phyloP scores from a whole-genome alignment of 2,113 vertebrate species.

The Hydrolagus affinis region DNA sequence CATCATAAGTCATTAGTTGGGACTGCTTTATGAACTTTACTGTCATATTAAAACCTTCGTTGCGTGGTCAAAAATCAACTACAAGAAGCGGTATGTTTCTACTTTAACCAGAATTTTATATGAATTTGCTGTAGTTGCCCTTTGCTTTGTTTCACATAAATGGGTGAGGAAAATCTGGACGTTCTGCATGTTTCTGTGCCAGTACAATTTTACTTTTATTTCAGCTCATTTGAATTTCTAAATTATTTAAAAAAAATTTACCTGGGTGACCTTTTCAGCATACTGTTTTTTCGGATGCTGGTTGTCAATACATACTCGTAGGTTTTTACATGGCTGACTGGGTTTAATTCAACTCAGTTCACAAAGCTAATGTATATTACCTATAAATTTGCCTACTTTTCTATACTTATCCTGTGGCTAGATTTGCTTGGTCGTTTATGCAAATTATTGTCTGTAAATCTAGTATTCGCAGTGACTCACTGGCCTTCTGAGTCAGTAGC shows the following conservation, averaged over 20 bases:
- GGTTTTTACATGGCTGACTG: too few species aligned
- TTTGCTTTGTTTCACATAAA: constrained; percentile 35
- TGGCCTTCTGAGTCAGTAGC: background rate
- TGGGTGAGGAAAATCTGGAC: constrained; percentile 7
- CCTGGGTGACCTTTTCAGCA: background rate
- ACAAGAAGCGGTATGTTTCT: constrained; percentile 91
- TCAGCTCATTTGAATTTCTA: background rate
- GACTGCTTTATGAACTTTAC: constrained; percentile 91
- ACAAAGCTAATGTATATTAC: background rate
- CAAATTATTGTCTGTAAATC: too few species aligned
- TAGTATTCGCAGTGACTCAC: background rate
- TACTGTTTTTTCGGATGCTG: background rate
- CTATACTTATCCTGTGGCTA: too few species aligned
- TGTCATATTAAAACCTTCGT: constrained; percentile 85
- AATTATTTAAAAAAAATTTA: background rate
- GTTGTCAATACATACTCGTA: background rate
- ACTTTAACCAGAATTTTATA: constrained; percentile 78
- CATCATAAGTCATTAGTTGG: constrained; percentile 80
- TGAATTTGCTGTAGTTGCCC: constrained; percentile 64
- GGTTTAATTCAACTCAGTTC: background rate
- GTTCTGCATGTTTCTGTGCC: background rate
- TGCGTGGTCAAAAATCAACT: constrained; percentile 78
- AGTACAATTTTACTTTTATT: background rate
- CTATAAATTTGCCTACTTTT: background rate
- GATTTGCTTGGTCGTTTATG: too few species aligned